A percentile compares a stretch with the other conserved stretches of the same genome.
phyloP scores from a whole-genome alignment of 1,140 invertebrate genomes.

The Hycleus phaleratus region DNA sequence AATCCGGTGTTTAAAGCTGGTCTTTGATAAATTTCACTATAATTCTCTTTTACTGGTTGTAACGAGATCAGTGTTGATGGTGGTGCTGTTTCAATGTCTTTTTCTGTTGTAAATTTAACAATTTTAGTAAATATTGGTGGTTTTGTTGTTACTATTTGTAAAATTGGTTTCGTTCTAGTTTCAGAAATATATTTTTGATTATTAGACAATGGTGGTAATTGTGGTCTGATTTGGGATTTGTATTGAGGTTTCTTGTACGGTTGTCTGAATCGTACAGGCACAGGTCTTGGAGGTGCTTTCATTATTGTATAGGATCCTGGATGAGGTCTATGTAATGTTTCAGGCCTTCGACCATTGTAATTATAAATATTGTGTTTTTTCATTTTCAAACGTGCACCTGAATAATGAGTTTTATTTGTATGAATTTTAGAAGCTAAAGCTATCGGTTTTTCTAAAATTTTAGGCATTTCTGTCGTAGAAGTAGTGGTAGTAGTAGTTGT shows the following conservation, averaged over 20 bases:
- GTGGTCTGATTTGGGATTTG: background rate
- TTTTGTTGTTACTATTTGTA: background rate
- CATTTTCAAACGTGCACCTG: too few relatives aligned
- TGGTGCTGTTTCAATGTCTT: conserved; percentile 19
- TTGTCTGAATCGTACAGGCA: too few relatives aligned
- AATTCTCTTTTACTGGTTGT: conserved; percentile 1
- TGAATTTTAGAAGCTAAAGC: background rate
- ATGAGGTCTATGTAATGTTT: background rate
- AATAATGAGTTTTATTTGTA: background rate
- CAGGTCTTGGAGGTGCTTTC: background rate
- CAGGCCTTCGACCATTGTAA: background rate
- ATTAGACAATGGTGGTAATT: background rate
- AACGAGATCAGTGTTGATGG: conserved; percentile 3
- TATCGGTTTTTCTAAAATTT: conserved; percentile 1
- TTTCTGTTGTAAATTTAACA: conserved; percentile 34
- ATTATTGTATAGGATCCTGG: background rate
- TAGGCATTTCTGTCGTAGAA: background rate
- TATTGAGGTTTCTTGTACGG: conserved; percentile 2
- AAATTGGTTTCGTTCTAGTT: conserved; percentile 1
- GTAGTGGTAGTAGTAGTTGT: conserved; percentile 6
- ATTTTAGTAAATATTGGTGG: conserved; percentile 16
- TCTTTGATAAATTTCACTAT: background rate
- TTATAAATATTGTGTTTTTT: background rate
- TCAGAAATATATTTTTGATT: background rate
- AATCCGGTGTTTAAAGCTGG: conserved; percentile 66